Evolutionary conservation across 2,888 invertebrate species (phyloP).

Genomic region (Trissolcus brochymenae): DNA sequence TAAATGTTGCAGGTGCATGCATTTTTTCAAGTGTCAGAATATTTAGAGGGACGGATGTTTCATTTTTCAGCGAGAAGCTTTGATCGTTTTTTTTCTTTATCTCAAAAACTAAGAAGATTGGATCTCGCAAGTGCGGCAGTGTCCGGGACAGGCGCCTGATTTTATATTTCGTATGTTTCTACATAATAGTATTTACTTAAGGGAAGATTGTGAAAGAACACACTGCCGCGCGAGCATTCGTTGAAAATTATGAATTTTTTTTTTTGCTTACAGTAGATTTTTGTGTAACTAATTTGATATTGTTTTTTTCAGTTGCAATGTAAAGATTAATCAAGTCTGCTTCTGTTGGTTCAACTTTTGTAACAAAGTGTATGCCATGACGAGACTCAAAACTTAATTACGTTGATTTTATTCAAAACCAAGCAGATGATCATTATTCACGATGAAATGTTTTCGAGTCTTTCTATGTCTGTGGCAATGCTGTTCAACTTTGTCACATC

Average conservation of each 20-base stretch:
- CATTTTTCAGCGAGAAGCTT: slow-evolving; percentile 14
- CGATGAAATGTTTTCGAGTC: slow-evolving; percentile 1
- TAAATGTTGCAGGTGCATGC: slow-evolving; percentile 46
- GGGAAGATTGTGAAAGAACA: slow-evolving; percentile 4
- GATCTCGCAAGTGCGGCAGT: slow-evolving; percentile 32
- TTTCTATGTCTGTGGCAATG: not conserved
- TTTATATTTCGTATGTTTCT: slow-evolving; percentile 52
- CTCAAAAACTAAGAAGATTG: slow-evolving; percentile 13
- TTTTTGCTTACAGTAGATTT: too few relatives aligned
- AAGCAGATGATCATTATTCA: too few relatives aligned
- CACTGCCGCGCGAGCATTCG: slow-evolving; percentile 25
- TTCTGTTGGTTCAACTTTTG: too few relatives aligned
- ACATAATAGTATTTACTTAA: slow-evolving; percentile 8
- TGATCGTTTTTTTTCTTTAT: slow-evolving; percentile 2
- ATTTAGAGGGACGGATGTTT: slow-evolving; percentile 13
- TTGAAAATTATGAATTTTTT: slow-evolving; percentile 7
- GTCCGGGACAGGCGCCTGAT: slow-evolving; percentile 15
- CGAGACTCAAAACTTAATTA: not conserved
- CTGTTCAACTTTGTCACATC: slow-evolving; percentile 4
- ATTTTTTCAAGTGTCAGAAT: slow-evolving; percentile 27
- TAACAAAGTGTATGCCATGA: not conserved
- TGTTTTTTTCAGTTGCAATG: too few relatives aligned
- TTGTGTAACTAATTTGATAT: too few relatives aligned
- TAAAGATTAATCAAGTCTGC: too few relatives aligned
- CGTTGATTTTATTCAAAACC: not conserved